Base-by-base conservation (phyloP, 1,140 invertebrate genomes). In the Drosophila pallidifrons region DNA sequence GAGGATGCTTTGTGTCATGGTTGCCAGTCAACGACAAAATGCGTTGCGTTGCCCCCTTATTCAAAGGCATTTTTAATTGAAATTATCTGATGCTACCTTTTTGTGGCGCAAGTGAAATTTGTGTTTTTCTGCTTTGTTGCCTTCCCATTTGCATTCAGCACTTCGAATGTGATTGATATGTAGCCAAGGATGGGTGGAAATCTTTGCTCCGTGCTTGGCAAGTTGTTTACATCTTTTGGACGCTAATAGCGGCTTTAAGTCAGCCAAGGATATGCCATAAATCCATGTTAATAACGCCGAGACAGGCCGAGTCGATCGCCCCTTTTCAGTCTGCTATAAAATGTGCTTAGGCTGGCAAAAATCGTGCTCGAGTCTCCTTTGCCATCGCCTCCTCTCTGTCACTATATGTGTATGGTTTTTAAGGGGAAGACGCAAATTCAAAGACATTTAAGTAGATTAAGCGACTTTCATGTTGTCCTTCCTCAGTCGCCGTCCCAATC, bases 361-460 rank as follows among this genome's bases (percentile, higher is more conserved):
- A 54, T 54, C 51, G 46, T 47, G 5, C 8, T 55, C 30, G 30
- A 55, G 52, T 38, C 52, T 38, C 13, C 5, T 5, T 20, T 15
- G 8, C 28, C 11, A 4, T 38, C 52, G 0, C 13, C 5, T n/a
- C 15, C n/a, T 15, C 25, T 35, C 51, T 3, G 6, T 54, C 51
- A 15, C 2, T n/a, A 8, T 20, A 3, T n/a, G 28, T 30, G 11
- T 4, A 54, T 32, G 35, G 7, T n/a, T 41, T 41, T 16, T 16
- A 32, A 5, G 15, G 6, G 11, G 8, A 35, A 15, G 47, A 67
- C 43, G 79, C 16, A 80, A 82, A 82, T 75, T 81, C 87, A 90
- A 90, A 90, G 86, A 80, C 82, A 90, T 90, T 90, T 91, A 90
- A 90, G 87, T 87, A 80, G 86, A 90, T 90, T 90, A 90, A 90